phyloP scores from a whole-genome alignment of 2,113 vertebrate genomes.

The Equus quagga region DNA sequence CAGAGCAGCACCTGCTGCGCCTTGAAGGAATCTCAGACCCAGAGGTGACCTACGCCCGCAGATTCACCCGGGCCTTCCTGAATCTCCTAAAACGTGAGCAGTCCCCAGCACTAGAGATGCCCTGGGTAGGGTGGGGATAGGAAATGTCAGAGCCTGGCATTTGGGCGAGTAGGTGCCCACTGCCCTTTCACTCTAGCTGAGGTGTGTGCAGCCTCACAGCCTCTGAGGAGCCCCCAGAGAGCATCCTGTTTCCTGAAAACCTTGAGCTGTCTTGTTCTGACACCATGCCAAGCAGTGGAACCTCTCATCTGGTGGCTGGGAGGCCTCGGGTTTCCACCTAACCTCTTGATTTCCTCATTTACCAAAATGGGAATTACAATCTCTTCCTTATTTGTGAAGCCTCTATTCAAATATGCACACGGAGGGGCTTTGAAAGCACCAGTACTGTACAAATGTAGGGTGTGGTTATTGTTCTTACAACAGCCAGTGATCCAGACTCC shows the following conservation, averaged over 20 bases:
- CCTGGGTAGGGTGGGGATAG: background rate
- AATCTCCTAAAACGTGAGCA: conserved; percentile 90
- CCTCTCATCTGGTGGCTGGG: background rate
- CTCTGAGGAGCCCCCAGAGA: background rate
- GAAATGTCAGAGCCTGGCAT: background rate
- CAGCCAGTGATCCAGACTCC: accelerated
- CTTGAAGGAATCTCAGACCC: conserved; percentile 77
- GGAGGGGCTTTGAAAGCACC: background rate
- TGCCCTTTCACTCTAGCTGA: background rate
- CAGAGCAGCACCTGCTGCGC: conserved; percentile 90
- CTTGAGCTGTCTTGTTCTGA: background rate
- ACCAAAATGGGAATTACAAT: background rate
- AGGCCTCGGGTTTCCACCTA: background rate
- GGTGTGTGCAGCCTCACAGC: background rate
- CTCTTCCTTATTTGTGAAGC: background rate
- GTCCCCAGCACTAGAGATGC: background rate
- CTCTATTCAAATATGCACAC: background rate
- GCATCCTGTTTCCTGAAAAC: background rate
- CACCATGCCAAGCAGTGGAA: background rate
- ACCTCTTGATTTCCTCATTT: background rate
- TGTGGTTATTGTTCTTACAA: background rate
- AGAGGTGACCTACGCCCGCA: conserved; percentile 86
- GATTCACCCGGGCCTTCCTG: conserved; percentile 91
- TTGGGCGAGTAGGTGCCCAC: background rate
- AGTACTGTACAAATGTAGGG: background rate